Percentiles rank a stretch among this genome's conserved stretches.
These are phyloP conservation scores for Lymantria monacha DNA, from an alignment of 2,888 invertebrate species.

Conservation along the genomic window DNA sequence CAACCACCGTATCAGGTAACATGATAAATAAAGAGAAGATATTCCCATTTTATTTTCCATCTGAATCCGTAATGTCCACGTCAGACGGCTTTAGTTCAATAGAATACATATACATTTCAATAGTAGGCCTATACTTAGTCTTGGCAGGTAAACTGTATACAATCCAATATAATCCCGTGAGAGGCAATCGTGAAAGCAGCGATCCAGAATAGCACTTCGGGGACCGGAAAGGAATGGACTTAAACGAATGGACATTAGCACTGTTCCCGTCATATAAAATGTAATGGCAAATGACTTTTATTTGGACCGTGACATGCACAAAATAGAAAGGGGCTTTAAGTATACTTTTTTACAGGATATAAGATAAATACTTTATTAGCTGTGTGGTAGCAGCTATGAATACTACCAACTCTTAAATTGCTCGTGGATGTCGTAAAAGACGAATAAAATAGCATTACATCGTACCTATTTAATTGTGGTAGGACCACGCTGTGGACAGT, in stretches of 20 bases:
- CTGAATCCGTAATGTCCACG: not conserved
- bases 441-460: no score
- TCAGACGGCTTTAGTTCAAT: constrained; percentile 1
- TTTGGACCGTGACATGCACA: not conserved
- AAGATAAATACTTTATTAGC: no score
- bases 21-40: not conserved
- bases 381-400: no score
- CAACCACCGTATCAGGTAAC: constrained; percentile 3
- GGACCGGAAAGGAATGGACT: constrained; percentile 19
- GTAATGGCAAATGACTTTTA: constrained; percentile 23
- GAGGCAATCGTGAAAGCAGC: constrained; percentile 14
- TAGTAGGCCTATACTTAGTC: not conserved
- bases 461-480: no score
- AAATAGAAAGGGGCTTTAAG: no score
- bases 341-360: no score
- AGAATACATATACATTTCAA: not conserved
- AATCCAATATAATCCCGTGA: constrained; percentile 18
- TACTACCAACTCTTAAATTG: no score
- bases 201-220: constrained; percentile 22
- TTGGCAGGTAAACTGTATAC: constrained; percentile 2
- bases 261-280: constrained; percentile 27
- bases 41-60: constrained; percentile 8
- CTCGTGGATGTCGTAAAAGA: no score
- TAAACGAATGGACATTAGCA: constrained; percentile 28
- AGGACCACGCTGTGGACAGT: no score